Conservation (phyloP, 2,113 vertebrate genomes). For the Blennius ocellaris region DNA sequence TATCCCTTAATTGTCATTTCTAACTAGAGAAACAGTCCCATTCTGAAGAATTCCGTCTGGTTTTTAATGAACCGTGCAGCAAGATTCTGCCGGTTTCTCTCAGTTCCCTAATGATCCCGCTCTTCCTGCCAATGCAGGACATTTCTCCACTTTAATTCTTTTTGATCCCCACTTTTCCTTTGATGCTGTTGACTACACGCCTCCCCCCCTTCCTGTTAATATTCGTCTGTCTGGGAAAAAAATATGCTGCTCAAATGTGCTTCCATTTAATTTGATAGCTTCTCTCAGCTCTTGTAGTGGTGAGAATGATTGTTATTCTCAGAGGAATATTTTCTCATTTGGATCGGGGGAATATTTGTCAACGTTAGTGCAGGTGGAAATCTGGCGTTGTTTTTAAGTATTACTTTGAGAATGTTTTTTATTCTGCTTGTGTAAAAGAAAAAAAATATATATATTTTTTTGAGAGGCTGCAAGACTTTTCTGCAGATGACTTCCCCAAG, state of each 20-base stretch:
- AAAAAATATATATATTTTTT: no score
- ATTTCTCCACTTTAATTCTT: conserved; percentile 23
- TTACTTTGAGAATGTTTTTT: no score
- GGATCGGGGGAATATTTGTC: background rate
- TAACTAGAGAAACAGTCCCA: background rate
- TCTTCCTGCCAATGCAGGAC: background rate
- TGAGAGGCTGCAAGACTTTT: no score
- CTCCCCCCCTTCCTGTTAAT: background rate
- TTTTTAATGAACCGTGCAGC: background rate
- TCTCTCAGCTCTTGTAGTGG: background rate
- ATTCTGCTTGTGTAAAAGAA: no score
- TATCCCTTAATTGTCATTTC: background rate
- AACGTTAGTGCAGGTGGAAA: no score
- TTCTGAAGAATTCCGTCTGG: background rate
- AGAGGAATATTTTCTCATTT: background rate
- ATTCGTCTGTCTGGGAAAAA: background rate
- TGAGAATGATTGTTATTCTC: background rate
- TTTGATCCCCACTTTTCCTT: conserved; percentile 45
- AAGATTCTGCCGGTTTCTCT: background rate
- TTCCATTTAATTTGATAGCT: background rate
- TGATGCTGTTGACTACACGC: conserved; percentile 25
- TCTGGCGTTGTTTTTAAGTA: no score
- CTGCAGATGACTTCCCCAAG: no score
- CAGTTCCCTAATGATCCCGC: conserved; percentile 23
- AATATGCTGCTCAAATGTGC: conserved; percentile 2